Evolutionary conservation across 1,140 invertebrate genomes (phyloP).

Genomic region (Teleogryllus occipitalis): DNA sequence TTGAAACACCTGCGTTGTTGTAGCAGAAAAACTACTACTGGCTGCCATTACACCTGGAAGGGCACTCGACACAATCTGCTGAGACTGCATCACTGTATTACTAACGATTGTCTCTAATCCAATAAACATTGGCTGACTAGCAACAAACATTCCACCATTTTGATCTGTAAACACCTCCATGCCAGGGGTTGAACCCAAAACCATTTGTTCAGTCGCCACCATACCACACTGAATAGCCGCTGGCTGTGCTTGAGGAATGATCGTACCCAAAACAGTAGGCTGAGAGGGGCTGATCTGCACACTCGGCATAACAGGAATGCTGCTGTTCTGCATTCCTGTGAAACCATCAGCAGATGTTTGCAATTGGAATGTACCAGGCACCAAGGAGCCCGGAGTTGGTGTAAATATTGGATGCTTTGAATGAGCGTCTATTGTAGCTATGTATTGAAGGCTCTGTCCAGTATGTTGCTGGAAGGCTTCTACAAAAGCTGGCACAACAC

Average conservation of each 20-base stretch:
- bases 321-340: slow-evolving; percentile 48
- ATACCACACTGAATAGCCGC: slow-evolving; percentile 46
- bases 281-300: slow-evolving; percentile 42
- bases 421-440: slow-evolving; percentile 49
- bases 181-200: slow-evolving; percentile 55
- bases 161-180: slow-evolving; percentile 61
- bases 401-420: slow-evolving; percentile 30
- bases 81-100: slow-evolving; percentile 76
- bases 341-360: slow-evolving; percentile 51
- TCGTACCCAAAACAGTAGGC: slow-evolving; percentile 51
- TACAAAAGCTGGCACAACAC: slow-evolving; percentile 57
- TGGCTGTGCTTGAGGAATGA: slow-evolving; percentile 48
- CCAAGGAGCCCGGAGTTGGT: slow-evolving; percentile 46
- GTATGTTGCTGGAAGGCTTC: slow-evolving; percentile 56
- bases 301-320: slow-evolving; percentile 47
- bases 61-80: slow-evolving; percentile 62
- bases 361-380: slow-evolving; percentile 52
- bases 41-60: slow-evolving; percentile 66
- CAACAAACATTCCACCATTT: slow-evolving; percentile 51
- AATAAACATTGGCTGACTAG: slow-evolving; percentile 67
- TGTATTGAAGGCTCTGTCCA: slow-evolving; percentile 59
- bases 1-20: slow-evolving; percentile 72
- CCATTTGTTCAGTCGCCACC: slow-evolving; percentile 46
- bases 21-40: slow-evolving; percentile 69
- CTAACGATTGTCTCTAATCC: slow-evolving; percentile 75